phyloP scores from a whole-genome alignment of 2,888 invertebrate species.

The Calameuta idolon region DNA sequence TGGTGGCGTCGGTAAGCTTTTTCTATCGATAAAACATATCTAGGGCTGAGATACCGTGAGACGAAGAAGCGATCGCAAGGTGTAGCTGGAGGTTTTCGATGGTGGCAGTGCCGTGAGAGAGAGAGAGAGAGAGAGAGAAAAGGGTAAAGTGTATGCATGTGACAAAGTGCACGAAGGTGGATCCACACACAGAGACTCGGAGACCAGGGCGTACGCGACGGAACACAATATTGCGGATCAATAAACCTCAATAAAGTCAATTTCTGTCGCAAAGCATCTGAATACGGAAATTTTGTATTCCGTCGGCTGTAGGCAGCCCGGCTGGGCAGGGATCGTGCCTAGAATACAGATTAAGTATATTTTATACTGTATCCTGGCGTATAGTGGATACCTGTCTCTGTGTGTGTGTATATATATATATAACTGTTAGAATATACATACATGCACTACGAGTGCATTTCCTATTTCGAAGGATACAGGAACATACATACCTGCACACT shows the following conservation, averaged over 20 bases:
- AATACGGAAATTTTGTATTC: conserved; percentile 67
- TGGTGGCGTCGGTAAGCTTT: neutral
- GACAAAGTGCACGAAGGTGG: no score
- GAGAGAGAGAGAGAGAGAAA: neutral
- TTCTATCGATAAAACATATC: conserved; percentile 1
- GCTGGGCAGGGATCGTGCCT: conserved; percentile 57
- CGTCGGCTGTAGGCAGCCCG: conserved; percentile 52
- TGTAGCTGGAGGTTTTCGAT: neutral
- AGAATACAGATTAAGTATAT: conserved; percentile 64
- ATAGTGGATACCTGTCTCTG: no score
- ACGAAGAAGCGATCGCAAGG: no score
- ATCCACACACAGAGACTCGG: conserved; percentile 20
- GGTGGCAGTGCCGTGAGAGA: neutral
- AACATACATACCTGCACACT: no score
- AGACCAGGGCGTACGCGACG: conserved; percentile 23
- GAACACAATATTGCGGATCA: conserved; percentile 66
- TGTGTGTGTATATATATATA: no score
- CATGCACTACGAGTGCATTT: no score
- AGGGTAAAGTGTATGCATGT: no score
- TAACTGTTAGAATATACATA: no score
- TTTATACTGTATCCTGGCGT: conserved; percentile 40
- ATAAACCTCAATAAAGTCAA: conserved; percentile 68
- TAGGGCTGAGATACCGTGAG: neutral
- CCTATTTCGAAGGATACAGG: no score
- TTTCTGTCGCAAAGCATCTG: conserved; percentile 66